Evolutionary conservation across 2,888 invertebrate genomes (phyloP), one percentile per base, ranked within the genome.

Genomic region (Troides helena): DNA sequence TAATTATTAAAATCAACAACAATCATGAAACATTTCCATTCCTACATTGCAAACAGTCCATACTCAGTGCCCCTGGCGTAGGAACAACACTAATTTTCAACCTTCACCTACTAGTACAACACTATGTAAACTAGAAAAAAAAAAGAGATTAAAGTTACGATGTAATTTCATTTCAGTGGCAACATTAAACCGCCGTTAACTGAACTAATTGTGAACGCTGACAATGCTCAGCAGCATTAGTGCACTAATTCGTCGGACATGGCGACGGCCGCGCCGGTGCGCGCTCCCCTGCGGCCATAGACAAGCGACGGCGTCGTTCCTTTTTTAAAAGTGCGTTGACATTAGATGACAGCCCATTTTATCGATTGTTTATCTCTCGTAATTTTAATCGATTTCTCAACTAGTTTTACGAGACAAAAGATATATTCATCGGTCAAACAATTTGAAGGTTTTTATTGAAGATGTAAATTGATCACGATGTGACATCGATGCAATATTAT

Each of bases 211-310:
- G 76, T 71, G 63, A 65, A 36, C 70, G 72, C 76, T 79, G 77
- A 78, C 78, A 77, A 76, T 75, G 71, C 68, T 73, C 73, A 75
- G 73, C 73, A 72, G 72, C 74, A 75, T 76, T 74, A 75, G 72
- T 74, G 70, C 68, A 69, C 74, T 78, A 76, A 78, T 78, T 75
- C 75, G 63, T 76, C 74, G 74, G 77, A 77, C 78, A 76, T 17
- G 74, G 69, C 74, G 72, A 65, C 72, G 71, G 72, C 72, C 72
- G 68, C 74, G 64, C 58, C 25, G 36, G 17, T 23, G 63, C 66
- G 71, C 78, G 70, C 81, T 72, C 81, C 79, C 75, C 79, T 79
- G 77, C 74, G 59, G 66, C 72, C 78, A 78, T 77, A 77, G 83
- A 80, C 80, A 79, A 79, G 74, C 80, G 65, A 58, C 68, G 67